phyloP scores from a whole-genome alignment of 2,113 vertebrate genomes.

The Acanthisitta chloris region DNA sequence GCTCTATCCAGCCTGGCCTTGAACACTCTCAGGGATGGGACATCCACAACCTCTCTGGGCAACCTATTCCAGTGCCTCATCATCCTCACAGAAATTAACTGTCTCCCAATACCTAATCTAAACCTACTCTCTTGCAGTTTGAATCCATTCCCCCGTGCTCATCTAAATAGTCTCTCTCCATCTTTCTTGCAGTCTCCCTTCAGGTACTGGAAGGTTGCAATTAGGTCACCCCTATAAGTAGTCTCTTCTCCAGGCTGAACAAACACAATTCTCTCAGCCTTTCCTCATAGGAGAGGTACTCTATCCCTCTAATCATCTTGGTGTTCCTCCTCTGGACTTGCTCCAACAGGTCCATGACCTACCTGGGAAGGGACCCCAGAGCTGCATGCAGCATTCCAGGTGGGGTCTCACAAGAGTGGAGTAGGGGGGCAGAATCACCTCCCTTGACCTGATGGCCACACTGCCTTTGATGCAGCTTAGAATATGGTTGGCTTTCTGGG shows the following conservation, averaged over 20 bases:
- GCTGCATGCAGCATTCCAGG: neutral
- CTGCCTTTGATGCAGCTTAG: neutral
- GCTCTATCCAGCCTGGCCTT: neutral
- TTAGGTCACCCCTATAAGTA: neutral
- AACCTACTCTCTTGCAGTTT: neutral
- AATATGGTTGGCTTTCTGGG: neutral
- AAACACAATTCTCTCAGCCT: neutral
- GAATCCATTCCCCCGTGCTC: neutral
- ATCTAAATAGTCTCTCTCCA: neutral
- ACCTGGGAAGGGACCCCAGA: neutral
- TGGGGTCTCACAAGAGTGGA: neutral
- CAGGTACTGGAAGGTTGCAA: neutral
- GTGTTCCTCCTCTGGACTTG: neutral
- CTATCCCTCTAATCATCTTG: neutral
- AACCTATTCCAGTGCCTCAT: neutral
- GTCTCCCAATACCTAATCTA: neutral
- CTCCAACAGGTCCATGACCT: neutral
- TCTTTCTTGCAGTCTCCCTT: neutral
- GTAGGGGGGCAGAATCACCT: neutral
- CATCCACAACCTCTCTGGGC: neutral
- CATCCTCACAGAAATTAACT: neutral
- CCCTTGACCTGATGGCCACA: neutral
- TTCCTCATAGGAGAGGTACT: neutral
- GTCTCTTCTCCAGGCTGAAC: neutral
- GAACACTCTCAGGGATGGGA: neutral